phyloP scores from a whole-genome alignment of 1,140 invertebrate species.

The Rhopalosiphum maidis region DNA sequence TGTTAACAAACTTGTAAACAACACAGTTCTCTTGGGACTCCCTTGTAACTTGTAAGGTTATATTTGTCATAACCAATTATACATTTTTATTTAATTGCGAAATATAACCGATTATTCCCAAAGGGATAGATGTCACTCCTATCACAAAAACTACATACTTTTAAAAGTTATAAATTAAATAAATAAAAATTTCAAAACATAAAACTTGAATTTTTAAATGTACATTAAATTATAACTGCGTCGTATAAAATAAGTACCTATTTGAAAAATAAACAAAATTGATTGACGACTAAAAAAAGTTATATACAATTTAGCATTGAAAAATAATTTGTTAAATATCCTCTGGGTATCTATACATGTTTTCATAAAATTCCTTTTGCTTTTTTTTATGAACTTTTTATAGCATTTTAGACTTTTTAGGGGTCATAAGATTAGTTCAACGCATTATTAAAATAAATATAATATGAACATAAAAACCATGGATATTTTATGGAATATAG shows the following conservation, averaged over 20 bases:
- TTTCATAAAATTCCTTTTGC: background rate
- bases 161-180: background rate
- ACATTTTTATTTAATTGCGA: conserved; percentile 41
- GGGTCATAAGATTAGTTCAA: background rate
- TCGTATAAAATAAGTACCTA: background rate
- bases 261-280: background rate
- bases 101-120: conserved; percentile 16
- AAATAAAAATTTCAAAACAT: background rate
- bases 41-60: conserved; percentile 21
- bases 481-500: background rate
- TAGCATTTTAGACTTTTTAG: background rate
- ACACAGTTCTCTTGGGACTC: background rate
- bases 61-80: conserved; percentile 45
- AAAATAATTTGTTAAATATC: background rate
- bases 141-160: background rate
- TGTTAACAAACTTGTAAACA: conserved; percentile 50
- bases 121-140: background rate
- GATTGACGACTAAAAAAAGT: background rate
- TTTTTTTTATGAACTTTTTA: background rate
- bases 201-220: background rate
- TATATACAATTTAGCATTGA: background rate
- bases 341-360: background rate
- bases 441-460: background rate
- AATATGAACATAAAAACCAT: background rate
- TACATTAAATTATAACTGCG: no score